Conservation (phyloP, 2,113 vertebrate genomes). For the Steatornis caripensis region DNA sequence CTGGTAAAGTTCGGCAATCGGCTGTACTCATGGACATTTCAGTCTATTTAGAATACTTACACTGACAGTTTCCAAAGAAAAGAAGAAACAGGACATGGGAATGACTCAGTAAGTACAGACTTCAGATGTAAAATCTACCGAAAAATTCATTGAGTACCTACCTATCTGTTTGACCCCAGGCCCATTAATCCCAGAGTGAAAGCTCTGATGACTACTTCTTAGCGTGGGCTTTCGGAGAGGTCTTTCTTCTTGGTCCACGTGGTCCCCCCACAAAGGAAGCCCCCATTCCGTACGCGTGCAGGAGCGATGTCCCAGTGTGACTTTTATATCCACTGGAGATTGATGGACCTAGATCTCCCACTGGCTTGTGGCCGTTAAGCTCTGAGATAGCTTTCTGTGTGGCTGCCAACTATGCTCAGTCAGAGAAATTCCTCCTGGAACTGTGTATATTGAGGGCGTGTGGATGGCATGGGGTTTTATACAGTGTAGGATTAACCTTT, state of each 20-base stretch:
- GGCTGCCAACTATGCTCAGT: neutral
- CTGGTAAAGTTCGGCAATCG: neutral
- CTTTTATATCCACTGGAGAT: neutral
- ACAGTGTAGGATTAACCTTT: slow-evolving; percentile 34
- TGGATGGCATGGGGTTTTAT: neutral
- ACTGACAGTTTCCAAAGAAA: neutral
- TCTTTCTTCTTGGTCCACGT: neutral
- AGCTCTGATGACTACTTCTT: neutral
- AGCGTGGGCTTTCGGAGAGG: neutral
- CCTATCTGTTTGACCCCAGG: neutral
- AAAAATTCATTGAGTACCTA: neutral
- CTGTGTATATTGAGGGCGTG: neutral
- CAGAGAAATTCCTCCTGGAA: slow-evolving; percentile 44
- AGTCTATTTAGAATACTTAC: neutral
- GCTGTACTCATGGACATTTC: neutral
- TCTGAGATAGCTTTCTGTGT: neutral
- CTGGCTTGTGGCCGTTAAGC: neutral
- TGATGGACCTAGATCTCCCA: neutral
- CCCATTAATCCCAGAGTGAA: neutral
- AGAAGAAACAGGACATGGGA: neutral
- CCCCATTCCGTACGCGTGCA: neutral
- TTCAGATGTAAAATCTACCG: neutral
- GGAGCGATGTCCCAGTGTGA: neutral
- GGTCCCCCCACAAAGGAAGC: neutral
- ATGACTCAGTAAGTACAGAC: neutral